Percentiles rank a stretch among this genome's conserved stretches.
These are phyloP conservation scores for Rhynchomys soricoides DNA, from an alignment of 2,113 vertebrate species.

Conservation along the genomic window DNA sequence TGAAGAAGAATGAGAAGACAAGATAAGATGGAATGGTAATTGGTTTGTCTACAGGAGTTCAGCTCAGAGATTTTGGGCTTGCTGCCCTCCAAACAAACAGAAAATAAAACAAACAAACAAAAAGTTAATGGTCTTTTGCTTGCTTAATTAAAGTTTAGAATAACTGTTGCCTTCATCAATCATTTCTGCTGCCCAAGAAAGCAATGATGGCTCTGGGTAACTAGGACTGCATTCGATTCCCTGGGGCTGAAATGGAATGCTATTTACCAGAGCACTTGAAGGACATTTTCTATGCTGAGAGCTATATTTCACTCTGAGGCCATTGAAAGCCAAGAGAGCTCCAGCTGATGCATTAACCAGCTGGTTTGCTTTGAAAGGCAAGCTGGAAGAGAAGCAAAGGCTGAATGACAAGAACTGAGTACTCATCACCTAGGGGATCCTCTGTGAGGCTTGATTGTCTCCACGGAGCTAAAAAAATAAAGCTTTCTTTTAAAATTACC, in stretches of 20 bases:
- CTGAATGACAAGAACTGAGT: neutral
- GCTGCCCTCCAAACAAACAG: slow-evolving; percentile 26
- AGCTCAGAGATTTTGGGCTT: slow-evolving; percentile 34
- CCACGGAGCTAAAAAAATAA: neutral
- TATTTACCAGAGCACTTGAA: slow-evolving; percentile 60
- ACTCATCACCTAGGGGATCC: slow-evolving; percentile 65
- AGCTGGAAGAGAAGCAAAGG: slow-evolving; percentile 17
- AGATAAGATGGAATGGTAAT: slow-evolving; percentile 41
- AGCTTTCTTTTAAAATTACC: slow-evolving; percentile 27
- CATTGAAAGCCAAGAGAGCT: slow-evolving; percentile 24
- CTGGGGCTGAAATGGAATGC: slow-evolving; percentile 45
- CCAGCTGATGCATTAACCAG: slow-evolving; percentile 31
- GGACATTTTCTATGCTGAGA: slow-evolving; percentile 60
- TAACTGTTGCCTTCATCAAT: slow-evolving; percentile 51
- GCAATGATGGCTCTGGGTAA: neutral
- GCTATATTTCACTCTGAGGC: slow-evolving; percentile 62
- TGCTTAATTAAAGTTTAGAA: slow-evolving; percentile 66
- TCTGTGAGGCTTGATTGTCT: slow-evolving; percentile 3
- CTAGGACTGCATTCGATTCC: slow-evolving; percentile 45
- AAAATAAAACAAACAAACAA: neutral
- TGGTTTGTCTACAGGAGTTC: slow-evolving; percentile 40
- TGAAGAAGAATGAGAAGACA: slow-evolving; percentile 34
- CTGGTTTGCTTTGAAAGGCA: slow-evolving; percentile 59
- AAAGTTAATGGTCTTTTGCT: neutral
- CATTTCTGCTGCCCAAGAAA: slow-evolving; percentile 32